Conservation (phyloP, 2,113 vertebrate species). For the Pluvialis apricaria region DNA sequence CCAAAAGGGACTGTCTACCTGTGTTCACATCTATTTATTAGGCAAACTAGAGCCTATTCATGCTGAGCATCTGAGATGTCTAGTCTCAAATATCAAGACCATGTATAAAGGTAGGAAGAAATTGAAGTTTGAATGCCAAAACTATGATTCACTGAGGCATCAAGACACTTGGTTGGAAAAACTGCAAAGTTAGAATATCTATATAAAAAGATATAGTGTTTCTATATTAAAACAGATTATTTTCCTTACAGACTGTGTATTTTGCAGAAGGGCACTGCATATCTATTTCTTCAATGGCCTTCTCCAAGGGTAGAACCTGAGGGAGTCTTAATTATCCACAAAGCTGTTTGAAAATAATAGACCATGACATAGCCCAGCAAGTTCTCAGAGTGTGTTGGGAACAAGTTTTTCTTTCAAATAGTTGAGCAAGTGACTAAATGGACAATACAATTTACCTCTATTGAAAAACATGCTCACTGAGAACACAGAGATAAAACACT, state of each 20-base stretch:
- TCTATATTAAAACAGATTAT: background rate
- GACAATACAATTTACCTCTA: background rate
- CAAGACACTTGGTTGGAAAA: background rate
- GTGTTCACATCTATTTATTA: background rate
- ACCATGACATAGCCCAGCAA: background rate
- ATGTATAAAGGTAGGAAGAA: background rate
- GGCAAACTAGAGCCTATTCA: background rate
- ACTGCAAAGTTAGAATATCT: background rate
- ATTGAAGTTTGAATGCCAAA: background rate
- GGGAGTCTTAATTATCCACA: background rate
- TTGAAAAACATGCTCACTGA: background rate
- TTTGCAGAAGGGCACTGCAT: background rate
- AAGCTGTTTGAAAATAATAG: background rate
- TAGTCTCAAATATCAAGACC: background rate
- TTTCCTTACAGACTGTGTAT: background rate
- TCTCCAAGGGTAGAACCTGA: background rate
- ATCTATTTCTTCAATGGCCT: background rate
- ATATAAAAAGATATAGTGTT: background rate
- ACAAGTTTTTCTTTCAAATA: background rate
- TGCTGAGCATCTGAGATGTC: background rate
- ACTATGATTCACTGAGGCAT: background rate
- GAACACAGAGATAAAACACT: background rate
- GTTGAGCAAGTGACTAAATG: background rate
- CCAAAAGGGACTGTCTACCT: background rate
- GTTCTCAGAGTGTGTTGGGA: background rate